phyloP scores from a whole-genome alignment of 2,888 invertebrate species.

The Andrena praecox region DNA sequence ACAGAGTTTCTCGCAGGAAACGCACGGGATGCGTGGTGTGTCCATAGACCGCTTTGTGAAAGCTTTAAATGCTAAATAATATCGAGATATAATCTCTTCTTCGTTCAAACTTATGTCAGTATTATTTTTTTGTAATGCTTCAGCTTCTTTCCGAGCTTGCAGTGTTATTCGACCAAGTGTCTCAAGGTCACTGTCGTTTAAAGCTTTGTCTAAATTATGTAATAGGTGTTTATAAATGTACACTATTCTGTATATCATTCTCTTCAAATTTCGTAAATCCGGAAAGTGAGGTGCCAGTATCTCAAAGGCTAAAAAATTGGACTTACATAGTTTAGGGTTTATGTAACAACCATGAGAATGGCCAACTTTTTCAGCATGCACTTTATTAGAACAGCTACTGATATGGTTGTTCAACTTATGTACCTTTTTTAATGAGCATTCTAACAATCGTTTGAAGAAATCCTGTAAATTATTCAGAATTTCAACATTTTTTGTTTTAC shows the following conservation, averaged over 20 bases:
- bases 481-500: too few species aligned
- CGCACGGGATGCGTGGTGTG: background rate
- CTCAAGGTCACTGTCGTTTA: background rate
- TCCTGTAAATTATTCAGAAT: too few species aligned
- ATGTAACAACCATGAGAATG: too few species aligned
- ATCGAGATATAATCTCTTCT: background rate
- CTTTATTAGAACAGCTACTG: too few species aligned
- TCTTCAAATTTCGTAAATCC: too few species aligned
- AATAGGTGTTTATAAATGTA: background rate
- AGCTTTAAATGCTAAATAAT: background rate
- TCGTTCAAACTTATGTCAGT: background rate
- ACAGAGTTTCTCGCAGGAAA: conserved; percentile 7
- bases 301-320: too few species aligned
- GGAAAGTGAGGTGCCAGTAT: background rate
- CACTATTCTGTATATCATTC: too few species aligned
- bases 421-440: too few species aligned
- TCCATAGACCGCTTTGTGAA: background rate
- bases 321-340: too few species aligned
- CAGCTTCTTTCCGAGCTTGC: background rate
- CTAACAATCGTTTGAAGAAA: too few species aligned
- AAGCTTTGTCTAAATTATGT: background rate
- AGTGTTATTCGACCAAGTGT: background rate
- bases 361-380: too few species aligned
- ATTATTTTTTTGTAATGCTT: background rate
- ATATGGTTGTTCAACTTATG: too few species aligned